phyloP scores from a whole-genome alignment of 1,140 invertebrate species.

The Drosophila seguyi region DNA sequence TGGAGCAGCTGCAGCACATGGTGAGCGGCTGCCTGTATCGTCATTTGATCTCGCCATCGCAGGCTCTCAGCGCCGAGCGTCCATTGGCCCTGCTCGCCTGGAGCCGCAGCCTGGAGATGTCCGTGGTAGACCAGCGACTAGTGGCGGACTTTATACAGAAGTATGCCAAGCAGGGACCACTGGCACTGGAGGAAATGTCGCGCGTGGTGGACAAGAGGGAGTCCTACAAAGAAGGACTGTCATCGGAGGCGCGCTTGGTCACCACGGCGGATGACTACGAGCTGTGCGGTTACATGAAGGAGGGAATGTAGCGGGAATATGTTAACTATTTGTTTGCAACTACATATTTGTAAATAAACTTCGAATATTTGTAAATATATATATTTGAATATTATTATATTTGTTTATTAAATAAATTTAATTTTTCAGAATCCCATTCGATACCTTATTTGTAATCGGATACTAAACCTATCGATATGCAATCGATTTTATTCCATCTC shows the following conservation, averaged over 20 bases:
- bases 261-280: conserved; percentile 86
- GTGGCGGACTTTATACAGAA: conserved; percentile 89
- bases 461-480: not conserved
- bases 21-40: conserved; percentile 90
- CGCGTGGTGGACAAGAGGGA: conserved; percentile 89
- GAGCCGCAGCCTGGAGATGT: conserved; percentile 91
- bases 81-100: conserved; percentile 92
- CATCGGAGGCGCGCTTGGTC: conserved; percentile 86
- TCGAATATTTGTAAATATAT: conserved; percentile 46
- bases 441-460: not conserved
- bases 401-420: not conserved
- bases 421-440: not conserved
- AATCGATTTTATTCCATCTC: conserved; percentile 25
- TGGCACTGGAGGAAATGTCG: conserved; percentile 62
- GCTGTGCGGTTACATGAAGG: conserved; percentile 85
- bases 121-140: conserved; percentile 87
- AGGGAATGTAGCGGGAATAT: conserved; percentile 49
- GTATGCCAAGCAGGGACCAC: conserved; percentile 89
- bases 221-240: conserved; percentile 86
- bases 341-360: conserved; percentile 25
- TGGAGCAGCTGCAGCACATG: conserved; percentile 88
- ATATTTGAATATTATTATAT: conserved; percentile 21
- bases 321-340: conserved; percentile 31
- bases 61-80: conserved; percentile 87
- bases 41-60: conserved; percentile 93